Conservation (phyloP, 2,113 vertebrate species). For the Egretta garzetta region DNA sequence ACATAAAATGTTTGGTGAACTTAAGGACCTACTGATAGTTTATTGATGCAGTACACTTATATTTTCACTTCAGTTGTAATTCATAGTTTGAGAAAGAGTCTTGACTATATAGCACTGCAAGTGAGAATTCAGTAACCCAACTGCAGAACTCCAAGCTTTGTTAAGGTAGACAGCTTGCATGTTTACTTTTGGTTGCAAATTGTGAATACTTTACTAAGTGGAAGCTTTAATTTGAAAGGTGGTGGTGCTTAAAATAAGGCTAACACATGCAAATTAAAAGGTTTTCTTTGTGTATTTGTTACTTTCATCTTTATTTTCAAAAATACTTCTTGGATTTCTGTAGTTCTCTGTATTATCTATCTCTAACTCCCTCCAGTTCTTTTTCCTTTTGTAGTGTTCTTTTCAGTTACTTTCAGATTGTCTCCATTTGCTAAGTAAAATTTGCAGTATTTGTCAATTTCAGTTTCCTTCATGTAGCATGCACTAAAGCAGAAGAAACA, state of each 20-base stretch:
- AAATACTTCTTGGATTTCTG: not conserved
- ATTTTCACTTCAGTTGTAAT: not conserved
- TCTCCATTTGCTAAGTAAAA: not conserved
- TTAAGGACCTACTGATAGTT: not conserved
- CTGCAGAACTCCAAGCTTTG: not conserved
- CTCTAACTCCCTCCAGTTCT: not conserved
- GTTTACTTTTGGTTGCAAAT: not conserved
- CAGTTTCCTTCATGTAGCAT: not conserved
- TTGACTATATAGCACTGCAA: not conserved
- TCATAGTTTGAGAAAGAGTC: not conserved
- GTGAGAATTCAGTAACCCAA: not conserved
- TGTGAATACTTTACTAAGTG: not conserved
- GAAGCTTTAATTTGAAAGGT: not conserved
- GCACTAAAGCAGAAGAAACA: not conserved
- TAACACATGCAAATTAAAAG: not conserved
- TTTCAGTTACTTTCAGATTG: not conserved
- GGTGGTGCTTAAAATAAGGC: not conserved
- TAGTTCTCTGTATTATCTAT: not conserved
- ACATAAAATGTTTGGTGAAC: not conserved
- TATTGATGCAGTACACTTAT: not conserved
- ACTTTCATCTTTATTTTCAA: not conserved
- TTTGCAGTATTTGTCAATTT: not conserved
- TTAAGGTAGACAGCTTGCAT: not conserved
- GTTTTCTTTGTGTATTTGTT: not conserved
- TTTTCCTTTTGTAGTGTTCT: not conserved